Conservation (phyloP, 2,888 invertebrate genomes). For the Amphipoea oculea region DNA sequence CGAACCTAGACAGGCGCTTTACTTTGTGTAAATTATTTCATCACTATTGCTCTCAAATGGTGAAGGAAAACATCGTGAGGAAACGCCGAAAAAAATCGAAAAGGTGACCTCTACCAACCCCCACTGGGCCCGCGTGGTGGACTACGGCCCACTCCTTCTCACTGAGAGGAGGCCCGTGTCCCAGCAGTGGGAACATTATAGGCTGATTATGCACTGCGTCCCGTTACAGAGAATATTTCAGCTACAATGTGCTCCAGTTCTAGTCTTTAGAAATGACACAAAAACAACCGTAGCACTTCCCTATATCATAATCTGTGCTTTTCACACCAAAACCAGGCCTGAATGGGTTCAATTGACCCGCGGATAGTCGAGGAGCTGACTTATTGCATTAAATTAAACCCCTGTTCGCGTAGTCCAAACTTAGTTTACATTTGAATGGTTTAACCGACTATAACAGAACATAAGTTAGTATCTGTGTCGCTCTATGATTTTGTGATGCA, state of each 20-base stretch:
- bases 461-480: constrained; percentile 54
- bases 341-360: constrained; percentile 52
- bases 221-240: constrained; percentile 3
- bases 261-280: constrained; percentile 4
- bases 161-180: no score
- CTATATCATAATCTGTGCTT: constrained; percentile 38
- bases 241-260: neutral
- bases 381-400: constrained; percentile 60
- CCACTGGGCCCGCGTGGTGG: no score
- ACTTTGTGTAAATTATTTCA: no score
- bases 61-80: no score
- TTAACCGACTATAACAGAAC: constrained; percentile 10
- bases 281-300: constrained; percentile 20
- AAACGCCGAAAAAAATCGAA: no score
- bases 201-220: neutral
- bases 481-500: constrained; percentile 58
- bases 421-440: constrained; percentile 64
- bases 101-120: no score
- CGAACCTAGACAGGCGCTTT: no score
- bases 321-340: constrained; percentile 45
- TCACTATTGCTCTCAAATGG: no score
- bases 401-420: constrained; percentile 48
- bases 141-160: no score
- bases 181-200: neutral
- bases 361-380: constrained; percentile 25